Evolutionary conservation across 2,888 invertebrate genomes (phyloP).

Genomic region (Melieria picta): DNA sequence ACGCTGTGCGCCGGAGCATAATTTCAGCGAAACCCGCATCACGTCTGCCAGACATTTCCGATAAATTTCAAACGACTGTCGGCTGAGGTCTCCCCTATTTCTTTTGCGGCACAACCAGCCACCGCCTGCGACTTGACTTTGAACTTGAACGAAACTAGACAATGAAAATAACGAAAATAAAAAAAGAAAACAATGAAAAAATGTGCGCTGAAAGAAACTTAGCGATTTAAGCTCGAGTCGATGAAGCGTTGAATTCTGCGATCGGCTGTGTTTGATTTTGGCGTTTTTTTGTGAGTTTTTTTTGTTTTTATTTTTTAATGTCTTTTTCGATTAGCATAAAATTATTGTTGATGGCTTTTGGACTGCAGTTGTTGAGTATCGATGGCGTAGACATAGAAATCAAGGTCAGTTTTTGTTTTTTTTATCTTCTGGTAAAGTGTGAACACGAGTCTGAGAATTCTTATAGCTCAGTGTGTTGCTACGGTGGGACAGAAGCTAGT

Average conservation of each 20-base stretch:
- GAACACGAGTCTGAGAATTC: too few relatives aligned
- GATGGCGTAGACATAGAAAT: not conserved
- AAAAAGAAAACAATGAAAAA: not conserved
- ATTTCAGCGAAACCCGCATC: not conserved
- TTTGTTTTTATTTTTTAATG: not conserved
- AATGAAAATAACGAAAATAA: too few relatives aligned
- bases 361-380: too few relatives aligned
- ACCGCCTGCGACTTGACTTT: constrained; percentile 23
- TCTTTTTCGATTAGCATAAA: constrained; percentile 15
- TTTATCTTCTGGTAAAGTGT: too few relatives aligned
- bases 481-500: too few relatives aligned
- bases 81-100: not conserved
- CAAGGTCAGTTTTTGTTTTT: constrained; percentile 4
- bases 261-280: not conserved
- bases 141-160: constrained; percentile 26
- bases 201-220: not conserved
- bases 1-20: not conserved
- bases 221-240: not conserved
- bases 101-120: not conserved
- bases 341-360: not conserved
- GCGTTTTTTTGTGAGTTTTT: not conserved
- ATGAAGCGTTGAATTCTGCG: constrained; percentile 15
- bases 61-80: constrained; percentile 23
- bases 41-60: constrained; percentile 12
- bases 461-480: too few relatives aligned